Evolutionary conservation across 2,113 vertebrate genomes (phyloP).

Genomic region (Notarius lentiginosus): DNA sequence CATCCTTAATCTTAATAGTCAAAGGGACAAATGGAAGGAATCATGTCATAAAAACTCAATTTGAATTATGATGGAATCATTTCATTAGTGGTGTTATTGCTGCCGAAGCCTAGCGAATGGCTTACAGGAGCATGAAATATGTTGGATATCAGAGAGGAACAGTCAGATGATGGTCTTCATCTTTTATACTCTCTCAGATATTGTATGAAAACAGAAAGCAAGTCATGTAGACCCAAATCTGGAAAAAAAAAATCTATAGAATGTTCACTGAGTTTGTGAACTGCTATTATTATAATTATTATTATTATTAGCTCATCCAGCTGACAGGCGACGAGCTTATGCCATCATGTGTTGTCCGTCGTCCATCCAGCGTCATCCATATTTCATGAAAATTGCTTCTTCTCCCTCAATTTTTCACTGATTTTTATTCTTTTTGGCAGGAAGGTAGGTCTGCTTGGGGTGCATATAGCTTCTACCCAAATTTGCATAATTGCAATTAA

Average conservation of each 20-base stretch:
- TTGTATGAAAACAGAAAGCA: slow-evolving; percentile 7
- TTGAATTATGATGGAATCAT: slow-evolving; percentile 36
- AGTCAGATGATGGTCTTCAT: background rate
- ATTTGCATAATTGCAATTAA: too few species aligned
- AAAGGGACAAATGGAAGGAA: slow-evolving; percentile 2
- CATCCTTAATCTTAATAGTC: slow-evolving; percentile 43
- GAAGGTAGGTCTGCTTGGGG: too few species aligned
- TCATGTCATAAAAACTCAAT: slow-evolving; percentile 20
- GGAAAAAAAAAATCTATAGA: background rate
- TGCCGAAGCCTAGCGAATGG: slow-evolving; percentile 1
- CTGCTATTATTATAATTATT: background rate
- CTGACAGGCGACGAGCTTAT: too few species aligned
- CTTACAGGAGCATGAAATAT: slow-evolving; percentile 37
- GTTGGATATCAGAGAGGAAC: background rate
- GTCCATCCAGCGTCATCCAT: too few species aligned
- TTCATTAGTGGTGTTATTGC: slow-evolving; percentile 24
- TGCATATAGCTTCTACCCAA: too few species aligned
- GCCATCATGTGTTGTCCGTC: too few species aligned
- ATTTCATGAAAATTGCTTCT: too few species aligned
- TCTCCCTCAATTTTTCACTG: too few species aligned
- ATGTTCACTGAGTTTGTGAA: background rate
- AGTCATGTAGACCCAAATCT: background rate
- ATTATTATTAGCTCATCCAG: too few species aligned
- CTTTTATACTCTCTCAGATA: background rate
- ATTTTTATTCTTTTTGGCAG: too few species aligned